phyloP scores from a whole-genome alignment of 2,888 invertebrate species.

The Sphecodes monilicornis region DNA sequence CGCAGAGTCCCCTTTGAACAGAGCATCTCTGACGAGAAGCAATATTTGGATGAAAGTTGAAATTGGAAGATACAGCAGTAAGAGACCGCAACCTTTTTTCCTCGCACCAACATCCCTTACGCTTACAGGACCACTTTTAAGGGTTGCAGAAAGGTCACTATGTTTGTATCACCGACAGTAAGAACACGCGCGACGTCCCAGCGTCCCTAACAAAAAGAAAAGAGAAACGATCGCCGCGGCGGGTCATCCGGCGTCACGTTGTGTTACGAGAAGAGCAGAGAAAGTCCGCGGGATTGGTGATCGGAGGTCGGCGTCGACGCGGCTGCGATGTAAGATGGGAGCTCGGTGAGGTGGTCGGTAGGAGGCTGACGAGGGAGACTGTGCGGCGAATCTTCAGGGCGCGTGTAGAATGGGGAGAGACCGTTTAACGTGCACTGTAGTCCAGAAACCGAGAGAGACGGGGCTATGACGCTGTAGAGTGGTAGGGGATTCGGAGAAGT shows the following conservation, averaged over 20 bases:
- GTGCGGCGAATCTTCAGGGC: slow-evolving; percentile 35
- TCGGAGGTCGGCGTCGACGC: slow-evolving; percentile 18
- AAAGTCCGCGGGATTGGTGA: not conserved
- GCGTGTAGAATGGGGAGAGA: slow-evolving; percentile 45
- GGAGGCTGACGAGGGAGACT: slow-evolving; percentile 44
- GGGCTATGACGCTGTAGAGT: not conserved
- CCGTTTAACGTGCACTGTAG: slow-evolving; percentile 41
- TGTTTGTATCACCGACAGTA: not conserved
- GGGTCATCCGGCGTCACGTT: slow-evolving; percentile 1
- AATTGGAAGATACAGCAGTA: not conserved
- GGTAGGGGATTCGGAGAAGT: not conserved
- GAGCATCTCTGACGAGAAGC: not conserved
- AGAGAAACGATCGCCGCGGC: not conserved
- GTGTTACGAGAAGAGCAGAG: not conserved
- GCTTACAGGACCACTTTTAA: not conserved
- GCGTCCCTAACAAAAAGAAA: slow-evolving; percentile 3
- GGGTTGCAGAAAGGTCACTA: not conserved
- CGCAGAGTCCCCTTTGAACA: not conserved
- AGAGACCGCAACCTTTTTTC: not conserved
- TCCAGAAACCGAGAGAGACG: not conserved
- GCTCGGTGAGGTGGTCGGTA: slow-evolving; percentile 40
- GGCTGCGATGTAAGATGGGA: not conserved
- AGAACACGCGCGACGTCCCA: slow-evolving; percentile 9
- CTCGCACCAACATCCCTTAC: slow-evolving; percentile 1
- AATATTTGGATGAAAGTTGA: not conserved